These are phyloP conservation scores for Chaetorhynchus papuensis DNA, from an alignment of 2,113 vertebrate genomes.

Conservation along the genomic window DNA sequence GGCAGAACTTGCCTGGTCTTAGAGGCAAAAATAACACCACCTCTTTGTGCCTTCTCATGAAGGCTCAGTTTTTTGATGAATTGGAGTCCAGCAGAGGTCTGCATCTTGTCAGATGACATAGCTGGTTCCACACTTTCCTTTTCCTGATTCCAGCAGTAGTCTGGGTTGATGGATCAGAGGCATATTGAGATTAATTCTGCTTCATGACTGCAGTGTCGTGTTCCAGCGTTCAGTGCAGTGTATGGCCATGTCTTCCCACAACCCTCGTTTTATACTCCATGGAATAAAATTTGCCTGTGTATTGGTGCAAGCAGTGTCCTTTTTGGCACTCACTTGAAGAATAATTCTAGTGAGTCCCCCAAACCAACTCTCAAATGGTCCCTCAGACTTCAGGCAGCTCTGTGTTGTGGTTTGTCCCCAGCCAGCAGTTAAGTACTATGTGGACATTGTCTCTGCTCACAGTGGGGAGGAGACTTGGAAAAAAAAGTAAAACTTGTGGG, in stretches of 20 bases:
- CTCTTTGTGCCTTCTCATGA: not conserved
- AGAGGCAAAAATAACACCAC: not conserved
- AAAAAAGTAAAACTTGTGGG: not conserved
- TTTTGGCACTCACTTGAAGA: not conserved
- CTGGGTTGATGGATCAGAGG: not conserved
- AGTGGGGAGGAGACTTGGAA: not conserved
- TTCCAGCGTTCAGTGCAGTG: not conserved
- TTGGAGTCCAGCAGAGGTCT: not conserved
- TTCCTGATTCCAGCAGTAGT: not conserved
- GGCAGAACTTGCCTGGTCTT: not conserved
- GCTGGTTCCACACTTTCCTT: not conserved
- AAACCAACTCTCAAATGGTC: not conserved
- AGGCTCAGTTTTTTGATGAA: not conserved
- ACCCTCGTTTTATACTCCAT: not conserved
- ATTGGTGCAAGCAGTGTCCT: not conserved
- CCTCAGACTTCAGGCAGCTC: not conserved
- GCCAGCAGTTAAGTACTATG: not conserved
- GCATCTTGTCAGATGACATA: not conserved
- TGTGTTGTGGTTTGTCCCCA: not conserved
- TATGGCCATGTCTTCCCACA: not conserved
- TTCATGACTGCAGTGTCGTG: not conserved
- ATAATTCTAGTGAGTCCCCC: not conserved
- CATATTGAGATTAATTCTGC: not conserved
- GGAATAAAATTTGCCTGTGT: not conserved
- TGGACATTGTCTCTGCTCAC: not conserved